phyloP scores from a whole-genome alignment of 2,113 vertebrate species.

The Sardina pilchardus region DNA sequence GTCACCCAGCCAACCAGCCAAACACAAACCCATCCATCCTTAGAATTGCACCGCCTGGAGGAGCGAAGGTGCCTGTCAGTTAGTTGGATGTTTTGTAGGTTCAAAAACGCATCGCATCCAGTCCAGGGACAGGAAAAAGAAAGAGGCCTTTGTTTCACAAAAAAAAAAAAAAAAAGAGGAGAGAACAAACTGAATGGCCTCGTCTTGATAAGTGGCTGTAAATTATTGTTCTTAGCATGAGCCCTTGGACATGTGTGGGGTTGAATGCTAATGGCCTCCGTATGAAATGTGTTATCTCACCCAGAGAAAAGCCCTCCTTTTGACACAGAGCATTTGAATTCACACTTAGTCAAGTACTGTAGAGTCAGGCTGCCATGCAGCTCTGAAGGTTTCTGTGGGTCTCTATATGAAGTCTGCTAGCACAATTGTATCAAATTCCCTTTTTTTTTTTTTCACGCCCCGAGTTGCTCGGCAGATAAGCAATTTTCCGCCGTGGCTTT shows the following conservation, averaged over 20 bases:
- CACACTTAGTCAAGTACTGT: background rate
- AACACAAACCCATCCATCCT: background rate
- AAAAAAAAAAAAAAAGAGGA: background rate
- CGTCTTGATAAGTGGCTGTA: background rate
- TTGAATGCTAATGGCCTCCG: background rate
- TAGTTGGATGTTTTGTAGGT: background rate
- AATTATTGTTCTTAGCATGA: background rate
- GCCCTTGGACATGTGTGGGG: background rate
- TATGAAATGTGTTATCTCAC: background rate
- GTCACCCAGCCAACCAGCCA: background rate
- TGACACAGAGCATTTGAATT: background rate
- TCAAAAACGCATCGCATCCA: background rate
- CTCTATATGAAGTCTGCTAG: background rate
- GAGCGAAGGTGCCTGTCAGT: background rate
- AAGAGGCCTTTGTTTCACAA: background rate
- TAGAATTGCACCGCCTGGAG: background rate
- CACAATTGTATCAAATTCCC: conserved; percentile 7
- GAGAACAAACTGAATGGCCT: background rate
- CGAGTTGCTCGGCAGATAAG: background rate
- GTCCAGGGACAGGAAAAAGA: background rate
- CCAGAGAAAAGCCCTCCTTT: background rate
- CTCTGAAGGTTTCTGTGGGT: background rate
- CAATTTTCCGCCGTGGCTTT: background rate
- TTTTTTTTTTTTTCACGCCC: background rate
- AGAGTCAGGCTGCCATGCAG: background rate